Evolutionary conservation across 2,113 vertebrate species (phyloP).

Genomic region (Bostrychus sinensis): DNA sequence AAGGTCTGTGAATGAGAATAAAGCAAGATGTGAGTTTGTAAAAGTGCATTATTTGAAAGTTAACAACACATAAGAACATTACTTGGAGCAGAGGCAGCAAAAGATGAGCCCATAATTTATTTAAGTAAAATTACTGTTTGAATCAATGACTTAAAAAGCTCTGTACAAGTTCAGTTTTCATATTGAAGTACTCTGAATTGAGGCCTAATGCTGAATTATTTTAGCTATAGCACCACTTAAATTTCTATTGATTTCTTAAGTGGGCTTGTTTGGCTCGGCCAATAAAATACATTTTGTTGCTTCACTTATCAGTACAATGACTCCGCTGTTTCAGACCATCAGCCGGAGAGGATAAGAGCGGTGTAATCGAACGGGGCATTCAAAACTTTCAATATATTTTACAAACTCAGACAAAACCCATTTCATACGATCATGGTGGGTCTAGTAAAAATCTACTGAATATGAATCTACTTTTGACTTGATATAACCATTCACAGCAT

Average conservation of each 20-base stretch:
- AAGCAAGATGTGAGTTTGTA: no score
- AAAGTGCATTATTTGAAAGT: not conserved
- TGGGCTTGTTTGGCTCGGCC: slow-evolving; percentile 1
- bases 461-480: no score
- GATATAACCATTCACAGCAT: no score
- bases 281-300: slow-evolving; percentile 6
- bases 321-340: not conserved
- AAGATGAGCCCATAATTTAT: slow-evolving; percentile 1
- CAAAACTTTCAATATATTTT: not conserved
- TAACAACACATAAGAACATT: not conserved
- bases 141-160: slow-evolving; percentile 7
- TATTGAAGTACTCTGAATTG: not conserved
- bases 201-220: slow-evolving; percentile 5
- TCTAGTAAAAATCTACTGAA: no score
- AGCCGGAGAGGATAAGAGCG: not conserved
- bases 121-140: slow-evolving; percentile 2
- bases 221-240: slow-evolving; percentile 4
- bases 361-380: not conserved
- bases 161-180: not conserved
- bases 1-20: no score
- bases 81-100: not conserved
- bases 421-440: not conserved
- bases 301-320: slow-evolving; percentile 6
- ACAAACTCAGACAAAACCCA: not conserved
- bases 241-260: slow-evolving; percentile 9